phyloP scores from a whole-genome alignment of 2,797 vertebrate genomes.

The Tolypeutes matacus region DNA sequence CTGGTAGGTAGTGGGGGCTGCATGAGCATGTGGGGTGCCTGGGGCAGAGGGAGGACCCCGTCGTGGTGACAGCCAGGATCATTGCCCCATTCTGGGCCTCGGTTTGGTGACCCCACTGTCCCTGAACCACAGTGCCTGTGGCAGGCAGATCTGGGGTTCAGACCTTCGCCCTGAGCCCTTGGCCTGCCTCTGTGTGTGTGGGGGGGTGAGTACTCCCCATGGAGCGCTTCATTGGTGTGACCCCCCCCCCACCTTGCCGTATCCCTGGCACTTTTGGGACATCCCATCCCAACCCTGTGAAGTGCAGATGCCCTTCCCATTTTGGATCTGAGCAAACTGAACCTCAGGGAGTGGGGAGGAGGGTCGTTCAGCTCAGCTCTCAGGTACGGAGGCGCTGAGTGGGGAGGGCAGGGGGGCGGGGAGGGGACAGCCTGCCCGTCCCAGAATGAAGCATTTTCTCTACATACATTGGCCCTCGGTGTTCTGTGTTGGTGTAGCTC shows the following conservation, averaged over 20 bases:
- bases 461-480: background rate
- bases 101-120: background rate
- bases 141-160: background rate
- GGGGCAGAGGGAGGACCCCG: no score
- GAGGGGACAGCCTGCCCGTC: background rate
- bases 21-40: background rate
- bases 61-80: background rate
- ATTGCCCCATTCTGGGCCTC: background rate
- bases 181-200: background rate
- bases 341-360: background rate
- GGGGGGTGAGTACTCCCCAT: background rate
- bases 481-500: background rate
- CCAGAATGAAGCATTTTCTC: background rate
- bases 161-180: background rate
- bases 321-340: background rate
- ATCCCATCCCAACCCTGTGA: background rate
- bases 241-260: background rate
- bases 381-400: no score
- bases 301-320: background rate
- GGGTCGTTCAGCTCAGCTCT: background rate
- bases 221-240: background rate
- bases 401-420: fast-evolving
- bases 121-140: background rate
- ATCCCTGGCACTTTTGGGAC: background rate
- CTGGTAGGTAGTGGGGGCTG: background rate